Evolutionary conservation across 2,797 vertebrate genomes (phyloP).

Genomic region (Myripristis jacobus): DNA sequence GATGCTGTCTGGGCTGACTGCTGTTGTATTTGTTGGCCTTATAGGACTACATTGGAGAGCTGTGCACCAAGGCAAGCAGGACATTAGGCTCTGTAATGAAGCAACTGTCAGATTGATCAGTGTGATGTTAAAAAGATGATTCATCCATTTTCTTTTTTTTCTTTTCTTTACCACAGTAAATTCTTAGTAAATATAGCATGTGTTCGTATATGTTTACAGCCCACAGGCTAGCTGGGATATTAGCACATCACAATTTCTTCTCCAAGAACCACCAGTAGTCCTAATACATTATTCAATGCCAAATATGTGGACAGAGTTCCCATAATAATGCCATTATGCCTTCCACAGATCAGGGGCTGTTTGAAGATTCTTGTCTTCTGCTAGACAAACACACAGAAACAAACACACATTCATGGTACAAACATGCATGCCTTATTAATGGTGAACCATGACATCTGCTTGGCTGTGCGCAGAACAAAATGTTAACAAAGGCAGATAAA

Average conservation of each 20-base stretch:
- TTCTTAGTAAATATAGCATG: constrained; percentile 16
- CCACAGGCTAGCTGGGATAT: constrained; percentile 5
- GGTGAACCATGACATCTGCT: too few species aligned
- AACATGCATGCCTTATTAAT: too few species aligned
- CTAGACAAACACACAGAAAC: constrained; percentile 4
- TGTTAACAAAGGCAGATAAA: not conserved
- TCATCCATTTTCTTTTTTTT: too few species aligned
- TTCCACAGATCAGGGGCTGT: constrained; percentile 24
- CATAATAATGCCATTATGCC: constrained; percentile 23
- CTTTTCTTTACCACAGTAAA: constrained; percentile 5
- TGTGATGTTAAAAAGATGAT: too few species aligned
- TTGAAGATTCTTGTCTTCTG: constrained; percentile 6
- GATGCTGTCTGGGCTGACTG: too few species aligned
- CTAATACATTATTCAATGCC: constrained; percentile 47
- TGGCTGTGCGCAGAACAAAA: too few species aligned
- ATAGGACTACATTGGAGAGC: too few species aligned
- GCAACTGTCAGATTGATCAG: too few species aligned
- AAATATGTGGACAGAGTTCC: constrained; percentile 37
- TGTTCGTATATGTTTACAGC: not conserved
- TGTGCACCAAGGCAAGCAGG: too few species aligned
- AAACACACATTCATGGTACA: too few species aligned
- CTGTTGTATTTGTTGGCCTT: too few species aligned
- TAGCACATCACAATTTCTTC: constrained; percentile 22
- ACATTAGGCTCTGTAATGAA: too few species aligned
- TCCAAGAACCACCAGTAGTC: constrained; percentile 8